Percentiles rank a stretch among this genome's conserved stretches.
Conservation (phyloP, 2,797 vertebrate genomes). For the Centroberyx gerrardi region DNA sequence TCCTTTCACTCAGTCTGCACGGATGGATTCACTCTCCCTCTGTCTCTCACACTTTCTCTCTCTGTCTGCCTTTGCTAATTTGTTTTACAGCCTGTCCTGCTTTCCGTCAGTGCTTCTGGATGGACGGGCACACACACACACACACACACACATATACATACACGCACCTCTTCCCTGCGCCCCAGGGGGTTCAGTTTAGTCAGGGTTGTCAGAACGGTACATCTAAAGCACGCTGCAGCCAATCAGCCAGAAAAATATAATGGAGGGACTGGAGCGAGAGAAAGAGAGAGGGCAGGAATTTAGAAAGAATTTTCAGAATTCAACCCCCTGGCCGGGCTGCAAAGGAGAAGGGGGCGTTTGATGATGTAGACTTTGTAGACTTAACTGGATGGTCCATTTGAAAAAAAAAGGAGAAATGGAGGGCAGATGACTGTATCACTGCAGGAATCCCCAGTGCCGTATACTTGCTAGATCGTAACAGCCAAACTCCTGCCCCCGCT, state of each 20-base stretch:
- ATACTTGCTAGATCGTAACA: too few relatives aligned
- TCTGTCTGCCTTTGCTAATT: conserved; percentile 60
- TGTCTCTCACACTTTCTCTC: conserved; percentile 17
- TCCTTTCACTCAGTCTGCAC: background rate
- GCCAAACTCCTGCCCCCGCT: too few relatives aligned
- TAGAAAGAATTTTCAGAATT: conserved; percentile 41
- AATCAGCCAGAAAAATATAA: conserved; percentile 64
- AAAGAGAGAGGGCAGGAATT: conserved; percentile 26
- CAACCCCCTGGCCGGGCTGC: conserved; percentile 14
- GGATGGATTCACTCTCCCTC: conserved; percentile 29
- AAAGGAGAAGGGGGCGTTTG: background rate
- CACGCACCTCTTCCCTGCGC: conserved; percentile 29
- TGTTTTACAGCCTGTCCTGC: conserved; percentile 55
- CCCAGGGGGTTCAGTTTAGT: conserved; percentile 55
- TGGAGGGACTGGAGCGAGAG: conserved; percentile 40
- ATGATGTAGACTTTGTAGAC: background rate
- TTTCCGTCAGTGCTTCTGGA: conserved; percentile 46
- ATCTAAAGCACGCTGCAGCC: conserved; percentile 51
- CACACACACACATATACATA: conserved; percentile 3
- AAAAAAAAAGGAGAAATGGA: background rate
- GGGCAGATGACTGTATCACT: too few relatives aligned
- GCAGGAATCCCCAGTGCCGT: too few relatives aligned
- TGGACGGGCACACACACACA: background rate
- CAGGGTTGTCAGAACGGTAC: conserved; percentile 53
- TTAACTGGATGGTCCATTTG: background rate